phyloP scores from a whole-genome alignment of 1,140 invertebrate genomes.

The Lucilia cuprina region DNA sequence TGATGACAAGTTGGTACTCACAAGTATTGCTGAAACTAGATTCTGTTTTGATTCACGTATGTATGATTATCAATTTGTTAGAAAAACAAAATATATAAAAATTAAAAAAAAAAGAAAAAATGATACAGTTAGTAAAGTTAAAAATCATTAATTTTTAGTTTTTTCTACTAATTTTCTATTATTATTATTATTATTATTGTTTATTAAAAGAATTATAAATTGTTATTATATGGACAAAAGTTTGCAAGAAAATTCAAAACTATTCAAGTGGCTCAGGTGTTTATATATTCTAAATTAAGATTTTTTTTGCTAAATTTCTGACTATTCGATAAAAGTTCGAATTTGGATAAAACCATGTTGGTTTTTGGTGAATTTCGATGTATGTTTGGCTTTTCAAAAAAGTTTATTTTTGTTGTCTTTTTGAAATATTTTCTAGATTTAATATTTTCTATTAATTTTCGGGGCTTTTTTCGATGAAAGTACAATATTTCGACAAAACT shows the following conservation, averaged over 20 bases:
- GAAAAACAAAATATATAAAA: conserved; percentile 37
- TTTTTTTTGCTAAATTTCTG: too few species aligned
- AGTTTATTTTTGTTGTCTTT: too few species aligned
- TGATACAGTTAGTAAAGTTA: conserved; percentile 35
- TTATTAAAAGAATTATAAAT: conserved; percentile 14
- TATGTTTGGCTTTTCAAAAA: too few species aligned
- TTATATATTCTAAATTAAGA: too few species aligned
- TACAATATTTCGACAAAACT: too few species aligned
- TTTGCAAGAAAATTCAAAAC: neutral
- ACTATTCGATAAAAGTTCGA: too few species aligned
- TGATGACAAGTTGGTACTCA: conserved; percentile 45
- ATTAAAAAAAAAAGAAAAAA: conserved; percentile 39
- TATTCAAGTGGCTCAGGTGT: neutral
- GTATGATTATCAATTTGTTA: conserved; percentile 20
- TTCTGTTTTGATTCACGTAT: conserved; percentile 49
- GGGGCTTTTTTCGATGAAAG: too few species aligned
- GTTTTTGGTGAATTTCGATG: too few species aligned
- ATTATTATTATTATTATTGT: conserved; percentile 26
- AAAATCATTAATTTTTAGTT: neutral
- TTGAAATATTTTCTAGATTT: too few species aligned
- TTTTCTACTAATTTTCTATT: neutral
- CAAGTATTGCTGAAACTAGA: conserved; percentile 62
- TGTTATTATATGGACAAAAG: neutral
- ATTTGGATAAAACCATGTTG: too few species aligned
- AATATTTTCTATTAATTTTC: too few species aligned